Evolutionary conservation across 2,113 vertebrate species (phyloP).

Genomic region (Phasianus colchicus): DNA sequence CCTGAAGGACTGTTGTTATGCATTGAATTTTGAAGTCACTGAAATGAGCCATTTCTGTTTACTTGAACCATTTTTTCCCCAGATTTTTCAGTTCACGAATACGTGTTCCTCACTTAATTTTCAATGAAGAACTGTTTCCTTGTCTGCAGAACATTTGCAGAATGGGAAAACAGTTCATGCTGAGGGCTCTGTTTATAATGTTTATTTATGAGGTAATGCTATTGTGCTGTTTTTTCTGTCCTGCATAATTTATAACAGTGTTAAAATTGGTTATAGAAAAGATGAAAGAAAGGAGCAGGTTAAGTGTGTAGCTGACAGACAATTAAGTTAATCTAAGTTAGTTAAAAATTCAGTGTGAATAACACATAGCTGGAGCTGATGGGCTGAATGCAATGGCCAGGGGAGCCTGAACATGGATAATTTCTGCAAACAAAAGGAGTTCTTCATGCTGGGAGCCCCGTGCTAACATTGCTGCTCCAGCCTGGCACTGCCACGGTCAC

Average conservation of each 20-base stretch:
- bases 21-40: conserved; percentile 18
- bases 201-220: conserved; percentile 28
- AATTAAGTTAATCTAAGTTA: not conserved
- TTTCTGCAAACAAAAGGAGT: not conserved
- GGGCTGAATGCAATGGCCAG: not conserved
- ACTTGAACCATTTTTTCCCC: not conserved
- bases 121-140: conserved; percentile 22
- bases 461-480: not conserved
- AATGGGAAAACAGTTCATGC: conserved; percentile 30
- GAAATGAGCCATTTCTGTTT: conserved; percentile 39
- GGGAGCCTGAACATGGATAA: not conserved
- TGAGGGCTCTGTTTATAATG: conserved; percentile 41
- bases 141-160: conserved; percentile 27
- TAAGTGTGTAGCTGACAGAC: not conserved
- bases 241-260: conserved; percentile 15
- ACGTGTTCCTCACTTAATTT: conserved; percentile 33
- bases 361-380: not conserved
- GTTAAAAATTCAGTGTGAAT: not conserved
- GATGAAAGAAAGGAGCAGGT: conserved; percentile 8
- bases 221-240: conserved; percentile 2
- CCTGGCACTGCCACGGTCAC: not conserved
- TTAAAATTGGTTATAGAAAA: not conserved
- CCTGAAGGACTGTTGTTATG: not conserved
- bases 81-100: conserved; percentile 10
- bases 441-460: not conserved